A percentile compares a stretch with the other conserved stretches of the same genome.
phyloP scores from a whole-genome alignment of 2,888 invertebrate species.

The Yponomeuta sedellus region DNA sequence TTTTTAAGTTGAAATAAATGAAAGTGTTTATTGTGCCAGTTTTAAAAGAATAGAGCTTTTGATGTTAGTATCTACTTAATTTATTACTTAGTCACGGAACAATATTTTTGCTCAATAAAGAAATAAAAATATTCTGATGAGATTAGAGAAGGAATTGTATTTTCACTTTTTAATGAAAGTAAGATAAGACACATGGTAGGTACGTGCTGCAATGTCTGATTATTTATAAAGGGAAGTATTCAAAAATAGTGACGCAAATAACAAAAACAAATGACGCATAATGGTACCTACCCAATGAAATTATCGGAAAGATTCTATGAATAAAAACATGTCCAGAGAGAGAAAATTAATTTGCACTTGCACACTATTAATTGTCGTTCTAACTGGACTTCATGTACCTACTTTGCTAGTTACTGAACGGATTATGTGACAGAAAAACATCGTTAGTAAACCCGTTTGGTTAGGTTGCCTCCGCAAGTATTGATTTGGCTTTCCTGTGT shows the following conservation, averaged over 20 bases:
- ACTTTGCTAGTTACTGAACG: too few relatives aligned
- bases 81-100: slow-evolving; percentile 10
- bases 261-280: too few relatives aligned
- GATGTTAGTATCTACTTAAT: slow-evolving; percentile 1
- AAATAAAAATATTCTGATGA: slow-evolving; percentile 17
- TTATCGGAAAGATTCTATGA: not conserved
- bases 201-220: too few relatives aligned
- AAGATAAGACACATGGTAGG: too few relatives aligned
- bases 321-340: not conserved
- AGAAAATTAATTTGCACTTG: not conserved
- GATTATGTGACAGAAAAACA: too few relatives aligned
- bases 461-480: too few relatives aligned
- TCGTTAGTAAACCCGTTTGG: too few relatives aligned
- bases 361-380: not conserved
- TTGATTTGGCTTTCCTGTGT: too few relatives aligned
- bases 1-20: slow-evolving; percentile 8
- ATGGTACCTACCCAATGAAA: too few relatives aligned
- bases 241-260: too few relatives aligned
- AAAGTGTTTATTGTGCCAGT: slow-evolving; percentile 21
- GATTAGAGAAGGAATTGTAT: not conserved
- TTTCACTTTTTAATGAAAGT: not conserved
- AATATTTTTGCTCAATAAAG: slow-evolving; percentile 33
- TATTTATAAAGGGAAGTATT: too few relatives aligned
- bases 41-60: slow-evolving; percentile 16
- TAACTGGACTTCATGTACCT: not conserved